Percentiles rank a stretch among this genome's conserved stretches.
These are phyloP conservation scores for Hypsopygia costalis DNA, from an alignment of 2,888 invertebrate genomes.

Conservation along the genomic window DNA sequence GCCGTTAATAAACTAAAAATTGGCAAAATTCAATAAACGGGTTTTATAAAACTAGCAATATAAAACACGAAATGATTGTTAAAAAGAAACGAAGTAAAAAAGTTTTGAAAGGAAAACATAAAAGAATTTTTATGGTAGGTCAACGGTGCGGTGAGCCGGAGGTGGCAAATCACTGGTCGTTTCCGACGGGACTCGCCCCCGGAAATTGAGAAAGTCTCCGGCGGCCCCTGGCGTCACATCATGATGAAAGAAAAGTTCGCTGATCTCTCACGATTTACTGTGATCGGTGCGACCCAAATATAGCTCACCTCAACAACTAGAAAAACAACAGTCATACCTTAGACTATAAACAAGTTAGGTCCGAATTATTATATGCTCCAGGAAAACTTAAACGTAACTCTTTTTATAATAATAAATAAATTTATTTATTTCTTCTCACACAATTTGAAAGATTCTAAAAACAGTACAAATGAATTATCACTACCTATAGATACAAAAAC, in stretches of 20 bases:
- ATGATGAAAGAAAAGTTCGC: conserved; percentile 26
- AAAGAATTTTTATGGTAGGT: conserved; percentile 34
- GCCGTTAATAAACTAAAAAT: too few species aligned
- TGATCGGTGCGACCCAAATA: conserved; percentile 10
- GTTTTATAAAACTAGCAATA: neutral
- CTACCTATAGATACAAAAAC: too few species aligned
- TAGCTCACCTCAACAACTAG: neutral
- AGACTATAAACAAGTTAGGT: too few species aligned
- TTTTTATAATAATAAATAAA: too few species aligned
- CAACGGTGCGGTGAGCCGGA: conserved; percentile 43
- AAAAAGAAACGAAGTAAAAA: neutral
- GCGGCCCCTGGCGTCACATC: conserved; percentile 25
- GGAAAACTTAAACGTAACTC: too few species aligned
- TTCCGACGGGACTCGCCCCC: conserved; percentile 45
- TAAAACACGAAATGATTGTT: neutral
- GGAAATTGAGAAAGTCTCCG: conserved; percentile 58
- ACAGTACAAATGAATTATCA: too few species aligned
- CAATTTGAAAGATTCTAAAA: too few species aligned
- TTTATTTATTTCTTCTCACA: too few species aligned
- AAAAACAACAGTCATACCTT: too few species aligned
- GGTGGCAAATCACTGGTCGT: conserved; percentile 58
- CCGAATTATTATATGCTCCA: too few species aligned
- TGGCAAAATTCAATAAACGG: neutral
- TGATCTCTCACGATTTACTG: conserved; percentile 28
- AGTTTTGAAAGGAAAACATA: conserved; percentile 16